Conservation (phyloP, 1,140 invertebrate species). For the Drosophila miranda region DNA sequence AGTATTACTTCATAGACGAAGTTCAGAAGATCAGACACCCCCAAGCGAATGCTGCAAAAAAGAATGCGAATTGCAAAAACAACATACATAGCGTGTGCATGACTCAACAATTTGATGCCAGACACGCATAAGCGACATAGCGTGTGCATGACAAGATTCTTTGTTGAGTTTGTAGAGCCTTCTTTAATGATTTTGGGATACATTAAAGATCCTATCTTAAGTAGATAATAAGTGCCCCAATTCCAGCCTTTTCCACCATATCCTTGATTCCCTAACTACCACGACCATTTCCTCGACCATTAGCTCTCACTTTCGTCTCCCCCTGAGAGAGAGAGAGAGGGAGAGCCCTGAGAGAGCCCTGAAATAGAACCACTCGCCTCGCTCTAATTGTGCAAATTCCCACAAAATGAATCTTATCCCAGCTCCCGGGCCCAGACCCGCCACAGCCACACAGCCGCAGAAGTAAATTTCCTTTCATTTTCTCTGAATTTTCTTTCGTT, state of each 20-base stretch:
- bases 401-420: conserved; percentile 55
- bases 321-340: background rate
- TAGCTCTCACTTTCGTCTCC: conserved; percentile 10
- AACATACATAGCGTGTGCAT: too few relatives aligned
- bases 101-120: too few relatives aligned
- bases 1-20: too few relatives aligned
- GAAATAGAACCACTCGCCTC: conserved; percentile 43
- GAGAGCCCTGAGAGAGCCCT: background rate
- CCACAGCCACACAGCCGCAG: background rate
- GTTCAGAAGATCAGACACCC: too few relatives aligned
- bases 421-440: background rate
- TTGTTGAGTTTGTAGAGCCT: too few relatives aligned
- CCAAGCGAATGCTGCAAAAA: too few relatives aligned
- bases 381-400: conserved; percentile 79
- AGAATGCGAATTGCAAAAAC: too few relatives aligned
- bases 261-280: background rate
- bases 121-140: too few relatives aligned
- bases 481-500: conserved; percentile 37
- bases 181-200: too few relatives aligned
- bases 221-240: too few relatives aligned
- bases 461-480: conserved; percentile 45
- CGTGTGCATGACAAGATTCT: too few relatives aligned
- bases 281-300: conserved; percentile 18
- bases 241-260: background rate
- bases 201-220: too few relatives aligned